Evolutionary conservation across 2,797 vertebrate species (phyloP), one percentile per base, ranked within the genome.

Genomic region (Dromococcyx pavoninus): DNA sequence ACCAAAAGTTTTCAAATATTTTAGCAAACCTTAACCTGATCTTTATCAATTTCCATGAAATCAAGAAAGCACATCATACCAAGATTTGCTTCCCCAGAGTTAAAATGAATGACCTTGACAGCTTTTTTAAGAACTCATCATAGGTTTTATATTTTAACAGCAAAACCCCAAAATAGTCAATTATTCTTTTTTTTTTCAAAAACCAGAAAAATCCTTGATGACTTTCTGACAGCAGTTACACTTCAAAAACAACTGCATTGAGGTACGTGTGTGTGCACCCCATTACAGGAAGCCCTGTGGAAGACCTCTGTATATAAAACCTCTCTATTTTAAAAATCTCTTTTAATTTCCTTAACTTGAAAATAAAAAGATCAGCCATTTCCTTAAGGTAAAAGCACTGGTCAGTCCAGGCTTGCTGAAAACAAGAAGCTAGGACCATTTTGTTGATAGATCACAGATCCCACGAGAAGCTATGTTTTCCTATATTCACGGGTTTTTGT

Each of bases 331-430:
- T 58, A 67, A 50, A 50, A 72, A 89, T 83, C 30, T 53, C 17
- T 64, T 33, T 39, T 60, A 28, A 54, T 61, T 96, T 95, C 86
- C 78, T 94, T 89, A 94, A 53, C 27, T 53, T 41, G 39, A 88
- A 94, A 88, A 90, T 27, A 77, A 70, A 95, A 95, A 91, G 17
- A 86, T 48, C 67, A 66, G 14, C 18, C 51, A 41, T 60, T 95
- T 91, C 33, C 85, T 91, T 51, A 10, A 67, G 33, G 54, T 24
- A 73, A 75, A 57, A 91, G 16, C 74, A 44, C 13, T 48, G 41
- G 28, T 67, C 56, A 81, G 79, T 10, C 69, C 76, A 71, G 71
- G 50, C 43, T 62, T 62, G 69, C 76, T 94, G 87, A 64, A 87
- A 76, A 88, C 71, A 70, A 74, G 28, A 66, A 94, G 44, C 78